These are phyloP conservation scores for Daubentonia madagascariensis DNA, from an alignment of 2,113 vertebrate species.

Conservation along the genomic window DNA sequence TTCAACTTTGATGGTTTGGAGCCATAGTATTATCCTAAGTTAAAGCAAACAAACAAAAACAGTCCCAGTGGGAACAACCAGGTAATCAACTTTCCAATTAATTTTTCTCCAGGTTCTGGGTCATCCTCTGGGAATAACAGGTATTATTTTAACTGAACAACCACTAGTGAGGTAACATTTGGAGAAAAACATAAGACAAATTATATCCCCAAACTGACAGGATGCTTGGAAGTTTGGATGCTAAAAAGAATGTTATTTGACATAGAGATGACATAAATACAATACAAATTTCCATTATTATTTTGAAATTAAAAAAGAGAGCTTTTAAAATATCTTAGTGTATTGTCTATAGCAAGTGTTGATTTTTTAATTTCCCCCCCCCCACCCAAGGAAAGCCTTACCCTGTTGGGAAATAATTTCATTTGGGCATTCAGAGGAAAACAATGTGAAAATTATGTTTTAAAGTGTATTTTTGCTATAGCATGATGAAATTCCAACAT, in stretches of 20 bases:
- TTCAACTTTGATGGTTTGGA: neutral
- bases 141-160: neutral
- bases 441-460: neutral
- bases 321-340: neutral
- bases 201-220: neutral
- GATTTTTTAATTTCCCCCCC: too few species aligned
- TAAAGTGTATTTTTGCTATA: neutral
- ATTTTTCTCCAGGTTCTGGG: neutral
- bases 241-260: neutral
- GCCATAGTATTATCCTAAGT: neutral
- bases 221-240: neutral
- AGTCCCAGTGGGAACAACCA: neutral
- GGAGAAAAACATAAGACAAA: neutral
- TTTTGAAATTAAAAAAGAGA: neutral
- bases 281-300: neutral
- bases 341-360: neutral
- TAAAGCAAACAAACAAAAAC: neutral
- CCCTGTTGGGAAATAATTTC: neutral
- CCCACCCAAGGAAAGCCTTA: neutral
- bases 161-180: neutral
- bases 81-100: neutral
- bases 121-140: neutral
- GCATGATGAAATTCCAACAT: neutral
- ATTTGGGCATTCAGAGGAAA: neutral
- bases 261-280: neutral